Conservation (phyloP, 2,797 vertebrate genomes). For the Ceyx erithaca region DNA sequence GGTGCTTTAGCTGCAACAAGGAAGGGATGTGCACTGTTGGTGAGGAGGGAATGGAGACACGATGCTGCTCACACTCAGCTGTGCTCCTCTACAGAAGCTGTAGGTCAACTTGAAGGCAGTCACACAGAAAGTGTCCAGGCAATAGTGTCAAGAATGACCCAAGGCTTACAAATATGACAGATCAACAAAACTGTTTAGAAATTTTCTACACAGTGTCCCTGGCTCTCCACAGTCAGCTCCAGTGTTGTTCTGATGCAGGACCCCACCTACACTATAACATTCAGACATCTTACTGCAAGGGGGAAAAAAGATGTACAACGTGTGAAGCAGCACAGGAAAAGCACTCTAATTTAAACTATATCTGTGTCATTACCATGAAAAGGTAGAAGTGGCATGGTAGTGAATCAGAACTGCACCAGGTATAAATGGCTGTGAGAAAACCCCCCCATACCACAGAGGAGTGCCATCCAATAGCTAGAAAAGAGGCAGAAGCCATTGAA, state of each 20-base stretch:
- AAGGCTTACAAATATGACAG: not conserved
- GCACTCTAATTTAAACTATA: not conserved
- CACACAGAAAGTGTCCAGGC: not conserved
- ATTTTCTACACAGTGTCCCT: not conserved
- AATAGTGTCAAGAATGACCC: not conserved
- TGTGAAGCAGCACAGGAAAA: not conserved
- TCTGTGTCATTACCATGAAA: not conserved
- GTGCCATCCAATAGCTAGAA: not conserved
- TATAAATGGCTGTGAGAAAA: not conserved
- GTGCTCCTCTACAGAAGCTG: not conserved
- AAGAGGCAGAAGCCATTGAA: not conserved
- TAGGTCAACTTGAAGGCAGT: not conserved
- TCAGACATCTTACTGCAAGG: not conserved
- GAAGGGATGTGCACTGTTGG: not conserved
- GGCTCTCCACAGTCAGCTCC: not conserved
- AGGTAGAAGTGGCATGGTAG: not conserved
- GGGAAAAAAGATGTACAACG: not conserved
- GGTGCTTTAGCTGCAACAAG: not conserved
- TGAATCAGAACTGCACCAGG: not conserved
- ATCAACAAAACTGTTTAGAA: not conserved
- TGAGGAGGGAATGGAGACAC: not conserved
- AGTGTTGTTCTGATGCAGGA: not conserved
- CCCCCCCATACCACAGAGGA: not conserved
- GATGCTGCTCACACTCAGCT: not conserved
- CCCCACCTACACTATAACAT: not conserved